phyloP scores from a whole-genome alignment of 1,140 invertebrate species.

The Whitmania pigra region DNA sequence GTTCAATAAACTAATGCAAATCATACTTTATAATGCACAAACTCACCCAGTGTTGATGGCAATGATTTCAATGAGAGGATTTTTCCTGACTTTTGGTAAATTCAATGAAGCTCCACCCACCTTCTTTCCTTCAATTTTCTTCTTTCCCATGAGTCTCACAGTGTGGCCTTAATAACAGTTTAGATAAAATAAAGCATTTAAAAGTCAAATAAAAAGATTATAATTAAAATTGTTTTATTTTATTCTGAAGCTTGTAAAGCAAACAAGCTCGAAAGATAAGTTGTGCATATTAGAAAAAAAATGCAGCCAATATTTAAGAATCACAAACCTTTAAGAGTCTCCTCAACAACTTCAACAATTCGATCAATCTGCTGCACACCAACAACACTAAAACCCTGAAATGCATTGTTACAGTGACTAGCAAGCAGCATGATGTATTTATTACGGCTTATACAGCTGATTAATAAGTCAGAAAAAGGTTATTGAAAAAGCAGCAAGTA shows the following conservation, averaged over 20 bases:
- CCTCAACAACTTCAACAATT: constrained; percentile 96
- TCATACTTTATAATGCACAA: no score
- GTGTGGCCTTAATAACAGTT: constrained; percentile 51
- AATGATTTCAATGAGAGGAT: constrained; percentile 93
- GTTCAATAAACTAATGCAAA: no score
- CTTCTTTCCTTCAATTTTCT: constrained; percentile 70
- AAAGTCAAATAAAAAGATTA: background rate
- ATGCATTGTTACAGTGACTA: constrained; percentile 40
- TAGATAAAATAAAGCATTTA: constrained; percentile 1
- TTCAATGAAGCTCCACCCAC: constrained; percentile 69
- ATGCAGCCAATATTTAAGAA: no score
- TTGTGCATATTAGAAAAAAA: no score
- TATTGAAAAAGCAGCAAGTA: no score
- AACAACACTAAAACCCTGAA: constrained; percentile 74
- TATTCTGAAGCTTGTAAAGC: background rate
- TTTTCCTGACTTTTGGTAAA: constrained; percentile 84
- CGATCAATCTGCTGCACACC: constrained; percentile 95
- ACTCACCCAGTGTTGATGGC: constrained; percentile 74
- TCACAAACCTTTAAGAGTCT: constrained; percentile 72
- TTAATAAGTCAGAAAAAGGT: no score
- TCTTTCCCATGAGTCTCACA: constrained; percentile 61
- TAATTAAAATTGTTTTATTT: background rate
- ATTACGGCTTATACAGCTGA: no score
- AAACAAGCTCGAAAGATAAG: no score
- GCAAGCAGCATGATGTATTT: background rate